Conservation (phyloP, 1,140 invertebrate species). For the Acromyrmex charruanus region DNA sequence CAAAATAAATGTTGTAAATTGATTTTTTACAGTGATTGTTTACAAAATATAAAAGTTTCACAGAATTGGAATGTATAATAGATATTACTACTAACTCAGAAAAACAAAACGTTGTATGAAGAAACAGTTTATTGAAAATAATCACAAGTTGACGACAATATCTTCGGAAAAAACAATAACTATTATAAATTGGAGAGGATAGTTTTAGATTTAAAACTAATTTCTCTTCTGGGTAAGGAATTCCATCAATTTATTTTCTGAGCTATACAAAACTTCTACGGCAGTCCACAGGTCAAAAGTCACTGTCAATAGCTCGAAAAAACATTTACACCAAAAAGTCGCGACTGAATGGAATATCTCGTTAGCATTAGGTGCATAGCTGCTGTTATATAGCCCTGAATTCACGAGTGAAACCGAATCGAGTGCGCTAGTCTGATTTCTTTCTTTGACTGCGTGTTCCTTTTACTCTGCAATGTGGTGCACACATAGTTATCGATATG, state of each 20-base stretch:
- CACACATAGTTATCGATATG: conserved; percentile 52
- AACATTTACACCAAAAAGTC: not conserved
- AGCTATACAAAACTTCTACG: not conserved
- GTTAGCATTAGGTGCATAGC: conserved; percentile 56
- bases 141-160: not conserved
- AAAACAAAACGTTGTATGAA: not conserved
- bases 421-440: conserved; percentile 45
- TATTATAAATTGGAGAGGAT: not conserved
- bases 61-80: not conserved
- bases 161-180: not conserved
- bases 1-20: no score
- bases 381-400: conserved; percentile 38
- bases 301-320: not conserved
- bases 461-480: conserved; percentile 61
- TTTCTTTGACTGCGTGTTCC: conserved; percentile 58
- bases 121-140: not conserved
- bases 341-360: conserved; percentile 6
- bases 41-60: not conserved
- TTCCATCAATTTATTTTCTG: not conserved
- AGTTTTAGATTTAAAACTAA: not conserved
- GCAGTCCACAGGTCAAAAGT: not conserved
- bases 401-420: conserved; percentile 23
- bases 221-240: conserved; percentile 9
- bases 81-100: not conserved
- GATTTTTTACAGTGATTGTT: not conserved